Conservation (phyloP, 2,888 invertebrate species). For the Hyppa rectilinea region DNA sequence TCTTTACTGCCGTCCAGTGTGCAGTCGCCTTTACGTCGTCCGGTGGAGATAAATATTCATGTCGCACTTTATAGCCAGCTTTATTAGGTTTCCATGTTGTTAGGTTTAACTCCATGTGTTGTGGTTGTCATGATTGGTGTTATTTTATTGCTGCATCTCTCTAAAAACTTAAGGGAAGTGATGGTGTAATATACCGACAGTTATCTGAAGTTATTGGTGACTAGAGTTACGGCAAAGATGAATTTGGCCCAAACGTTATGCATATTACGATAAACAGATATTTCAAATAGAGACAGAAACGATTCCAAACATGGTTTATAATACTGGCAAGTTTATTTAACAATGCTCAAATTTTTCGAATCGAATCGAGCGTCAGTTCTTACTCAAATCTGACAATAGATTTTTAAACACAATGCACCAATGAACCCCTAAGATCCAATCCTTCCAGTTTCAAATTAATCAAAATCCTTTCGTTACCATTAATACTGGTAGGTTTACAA, state of each 20-base stretch:
- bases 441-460: conserved; percentile 38
- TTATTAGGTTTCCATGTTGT: conserved; percentile 51
- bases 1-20: conserved; percentile 34
- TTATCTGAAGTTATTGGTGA: neutral
- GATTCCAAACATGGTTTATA: neutral
- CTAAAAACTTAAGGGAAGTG: neutral
- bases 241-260: too few relatives aligned
- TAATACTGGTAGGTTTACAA: conserved; percentile 51
- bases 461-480: conserved; percentile 42
- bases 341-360: neutral
- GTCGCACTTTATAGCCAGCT: conserved; percentile 40
- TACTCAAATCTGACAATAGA: conserved; percentile 3
- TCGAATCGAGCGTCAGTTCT: neutral
- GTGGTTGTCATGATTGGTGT: conserved; percentile 10
- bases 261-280: neutral
- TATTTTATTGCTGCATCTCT: conserved; percentile 7
- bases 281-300: neutral
- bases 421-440: neutral
- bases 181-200: neutral
- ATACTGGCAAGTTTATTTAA: neutral
- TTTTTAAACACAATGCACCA: conserved; percentile 16
- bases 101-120: conserved; percentile 23
- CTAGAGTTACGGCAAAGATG: neutral
- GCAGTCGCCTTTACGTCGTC: conserved; percentile 37
- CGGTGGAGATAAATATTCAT: conserved; percentile 57